These are phyloP conservation scores for Hololepta plana DNA, from an alignment of 2,888 invertebrate species.

Conservation along the genomic window DNA sequence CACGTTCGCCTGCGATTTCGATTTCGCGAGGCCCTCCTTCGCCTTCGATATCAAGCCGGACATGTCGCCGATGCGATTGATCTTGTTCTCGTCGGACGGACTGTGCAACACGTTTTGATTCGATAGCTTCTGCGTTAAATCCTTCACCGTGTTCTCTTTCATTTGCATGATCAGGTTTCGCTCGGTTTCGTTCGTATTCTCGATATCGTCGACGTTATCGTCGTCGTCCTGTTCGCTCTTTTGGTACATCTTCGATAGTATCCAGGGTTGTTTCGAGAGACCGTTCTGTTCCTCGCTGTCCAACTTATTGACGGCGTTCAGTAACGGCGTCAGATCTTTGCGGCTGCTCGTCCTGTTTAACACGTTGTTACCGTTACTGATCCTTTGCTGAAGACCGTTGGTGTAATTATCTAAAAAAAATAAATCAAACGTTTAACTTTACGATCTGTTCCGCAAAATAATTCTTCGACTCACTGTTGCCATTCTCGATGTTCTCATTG, in stretches of 20 bases:
- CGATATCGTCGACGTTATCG: conserved; percentile 8
- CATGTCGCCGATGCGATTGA: conserved; percentile 60
- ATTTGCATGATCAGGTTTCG: conserved; percentile 44
- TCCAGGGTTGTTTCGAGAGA: conserved; percentile 25
- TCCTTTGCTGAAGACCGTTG: conserved; percentile 37
- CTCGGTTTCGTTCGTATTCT: conserved; percentile 27
- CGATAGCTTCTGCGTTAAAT: conserved; percentile 68
- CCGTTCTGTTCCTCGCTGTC: conserved; percentile 29
- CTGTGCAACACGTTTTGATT: conserved; percentile 43
- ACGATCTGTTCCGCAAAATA: too few species aligned
- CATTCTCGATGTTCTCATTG: conserved; percentile 7
- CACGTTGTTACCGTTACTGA: conserved; percentile 37
- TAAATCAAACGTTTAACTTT: conserved; percentile 1
- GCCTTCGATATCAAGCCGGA: conserved; percentile 84
- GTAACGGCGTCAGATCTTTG: conserved; percentile 33
- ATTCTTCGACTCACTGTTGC: conserved; percentile 5
- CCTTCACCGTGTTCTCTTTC: conserved; percentile 73
- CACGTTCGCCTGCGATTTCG: conserved; percentile 65
- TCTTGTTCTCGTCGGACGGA: conserved; percentile 37
- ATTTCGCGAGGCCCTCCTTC: conserved; percentile 77
- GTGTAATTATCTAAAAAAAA: conserved; percentile 35
- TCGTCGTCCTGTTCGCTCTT: conserved; percentile 5
- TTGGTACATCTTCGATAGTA: conserved; percentile 18
- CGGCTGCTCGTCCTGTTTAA: conserved; percentile 26
- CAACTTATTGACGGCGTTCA: conserved; percentile 36